Base-by-base conservation (phyloP, 2,888 invertebrate species). In the Andrena camellia region DNA sequence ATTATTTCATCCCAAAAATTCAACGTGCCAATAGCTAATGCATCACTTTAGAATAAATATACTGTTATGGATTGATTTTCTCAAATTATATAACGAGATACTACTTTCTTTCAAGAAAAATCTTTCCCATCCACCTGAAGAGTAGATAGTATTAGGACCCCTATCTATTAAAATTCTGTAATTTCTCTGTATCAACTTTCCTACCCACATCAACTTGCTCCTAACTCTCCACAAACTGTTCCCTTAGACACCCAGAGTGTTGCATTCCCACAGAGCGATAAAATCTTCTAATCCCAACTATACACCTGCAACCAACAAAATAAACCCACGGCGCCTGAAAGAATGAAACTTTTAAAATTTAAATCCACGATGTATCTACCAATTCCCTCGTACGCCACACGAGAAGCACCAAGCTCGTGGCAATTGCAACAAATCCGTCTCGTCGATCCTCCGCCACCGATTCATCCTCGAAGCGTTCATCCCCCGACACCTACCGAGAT, bases 341-440 rank as follows among this genome's bases (percentile, higher is more conserved):
- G 13, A 6, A 29, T 10, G 59, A 29, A 59, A 17, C 59, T 29
- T 29, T 17, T 13, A 29, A 29, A n/a, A 59, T 59, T 8, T 0
- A 50, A n/a, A 33, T 33, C 52, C 54, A 20, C 52, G 54, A 54
- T 35, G 68, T n/a, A 52, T 67, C 67, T 8, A 50, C 17, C 29
- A 13, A 5, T 66, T 50, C 50, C 26, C 66, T 3, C 13, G 42
- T 48, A 26, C 2, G 42, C 17, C 23, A 17, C 48, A 8, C 48
- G 66, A 17, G 66, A 29, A 23, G n/a, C 60, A 7, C 31, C 29
- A n/a, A 60, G 60, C 31, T 60, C 26, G 10, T 33, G 31, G 72
- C 72, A 71, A 76, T 72, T 64, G 42, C 31, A 8, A 26, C n/a
- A 35, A 68, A 78, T 62, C 54, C 78, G 63, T 42, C 54, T 63